Base-by-base conservation (phyloP, 2,797 vertebrate species). In the Brotula barbata region DNA sequence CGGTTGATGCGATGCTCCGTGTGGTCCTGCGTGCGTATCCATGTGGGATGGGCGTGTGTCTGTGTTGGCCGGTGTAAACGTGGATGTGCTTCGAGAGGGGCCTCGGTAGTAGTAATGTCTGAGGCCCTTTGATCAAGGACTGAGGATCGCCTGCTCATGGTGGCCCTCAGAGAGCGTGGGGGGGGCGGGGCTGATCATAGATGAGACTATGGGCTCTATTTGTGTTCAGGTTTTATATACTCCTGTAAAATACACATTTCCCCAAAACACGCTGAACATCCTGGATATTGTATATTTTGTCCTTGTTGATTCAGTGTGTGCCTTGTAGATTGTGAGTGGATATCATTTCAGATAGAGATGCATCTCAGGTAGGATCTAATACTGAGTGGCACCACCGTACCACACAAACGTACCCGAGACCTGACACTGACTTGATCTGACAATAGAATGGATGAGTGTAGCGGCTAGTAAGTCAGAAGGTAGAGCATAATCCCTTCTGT, bases 401-500 rank as follows among this genome's bases (percentile, higher is more conserved):
- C 31, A 34, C 33, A 25, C 39, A 55, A 81, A 82, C 82, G 67
- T 87, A 89, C 88, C 87, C 83, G 88, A 88, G 84, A 66, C 80
- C 78, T 88, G 89, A 90, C 83, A 83, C 69, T 89, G 87, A 90
- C 76, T 85, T 83, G 84, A 89, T 84, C 81, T 88, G 82, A 86
- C 87, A 89, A 89, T 86, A 82, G 79, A 86, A 87, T 88, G 88
- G 85, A 88, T 90, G 83, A 87, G 83, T 82, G 86, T 82, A 80
- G 78, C 68, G 61, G 85, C 84, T 74, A 87, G 83, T 78, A 82
- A 89, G 84, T 87, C 85, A 85, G 80, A 75, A 84, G 85, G 83
- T 85, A 84, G 85, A 89, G 85, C 85, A 86, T 90, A 89, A 90
- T 90, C 87, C 85, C 77, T 84, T 87, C 88, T 90, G 88, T 90